A percentile compares a stretch with the other conserved stretches of the same genome.
Evolutionary conservation across 2,888 invertebrate species (phyloP).

Genomic region (Heteromyza rotundicornis): DNA sequence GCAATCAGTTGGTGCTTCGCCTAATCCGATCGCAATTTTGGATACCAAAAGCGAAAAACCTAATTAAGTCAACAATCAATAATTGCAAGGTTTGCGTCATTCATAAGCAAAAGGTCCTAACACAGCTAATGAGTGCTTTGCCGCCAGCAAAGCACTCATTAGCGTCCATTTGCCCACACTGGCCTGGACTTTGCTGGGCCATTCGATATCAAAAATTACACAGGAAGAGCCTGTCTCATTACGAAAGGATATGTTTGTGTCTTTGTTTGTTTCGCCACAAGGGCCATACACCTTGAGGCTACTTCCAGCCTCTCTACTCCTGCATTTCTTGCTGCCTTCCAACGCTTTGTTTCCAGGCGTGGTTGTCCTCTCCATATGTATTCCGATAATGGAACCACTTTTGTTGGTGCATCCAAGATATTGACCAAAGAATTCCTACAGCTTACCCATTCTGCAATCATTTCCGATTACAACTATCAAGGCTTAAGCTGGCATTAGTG

Average conservation of each 20-base stretch:
- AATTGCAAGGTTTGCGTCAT: slow-evolving; percentile 7
- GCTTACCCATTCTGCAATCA: background rate
- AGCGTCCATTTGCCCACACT: slow-evolving; percentile 22
- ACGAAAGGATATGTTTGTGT: slow-evolving; percentile 28
- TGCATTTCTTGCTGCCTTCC: slow-evolving; percentile 29
- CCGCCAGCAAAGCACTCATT: background rate
- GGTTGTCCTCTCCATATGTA: slow-evolving; percentile 23
- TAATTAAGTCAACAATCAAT: slow-evolving; percentile 13
- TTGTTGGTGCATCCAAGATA: slow-evolving; percentile 10
- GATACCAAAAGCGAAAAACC: slow-evolving; percentile 3
- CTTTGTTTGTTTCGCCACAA: slow-evolving; percentile 28
- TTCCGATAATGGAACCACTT: slow-evolving; percentile 26
- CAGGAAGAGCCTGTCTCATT: slow-evolving; percentile 17
- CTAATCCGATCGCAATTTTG: slow-evolving; percentile 5
- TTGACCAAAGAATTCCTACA: slow-evolving; percentile 6
- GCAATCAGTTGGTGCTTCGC: slow-evolving; percentile 11
- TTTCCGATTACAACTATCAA: background rate
- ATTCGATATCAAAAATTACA: slow-evolving; percentile 26
- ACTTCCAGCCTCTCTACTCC: slow-evolving; percentile 21
- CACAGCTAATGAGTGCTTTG: background rate
- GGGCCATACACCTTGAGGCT: slow-evolving; percentile 27
- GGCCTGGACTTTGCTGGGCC: slow-evolving; percentile 29
- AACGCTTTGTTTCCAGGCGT: slow-evolving; percentile 22
- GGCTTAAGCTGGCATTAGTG: background rate
- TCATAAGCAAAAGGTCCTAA: no score